Evolutionary conservation across 2,113 vertebrate species (phyloP).

Genomic region (Gila orcuttii): DNA sequence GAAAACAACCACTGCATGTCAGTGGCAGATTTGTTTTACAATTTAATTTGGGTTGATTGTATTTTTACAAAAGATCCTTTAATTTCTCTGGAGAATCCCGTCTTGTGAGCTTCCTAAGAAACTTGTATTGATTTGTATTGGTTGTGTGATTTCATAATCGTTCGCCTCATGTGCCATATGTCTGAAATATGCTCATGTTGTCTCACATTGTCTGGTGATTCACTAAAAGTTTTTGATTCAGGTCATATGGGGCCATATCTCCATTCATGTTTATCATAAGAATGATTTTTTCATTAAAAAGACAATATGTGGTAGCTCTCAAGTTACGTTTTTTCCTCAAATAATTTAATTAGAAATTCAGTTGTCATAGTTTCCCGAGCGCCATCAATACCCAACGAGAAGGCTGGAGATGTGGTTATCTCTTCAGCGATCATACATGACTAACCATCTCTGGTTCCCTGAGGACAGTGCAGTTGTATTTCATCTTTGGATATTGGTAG

Average conservation of each 20-base stretch:
- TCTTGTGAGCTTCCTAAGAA: too few species aligned
- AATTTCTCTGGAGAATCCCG: neutral
- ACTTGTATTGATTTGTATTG: neutral
- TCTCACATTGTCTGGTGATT: neutral
- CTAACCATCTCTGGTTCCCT: constrained; percentile 28
- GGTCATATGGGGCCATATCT: neutral
- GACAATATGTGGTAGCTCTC: neutral
- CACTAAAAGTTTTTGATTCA: neutral
- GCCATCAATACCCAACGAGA: neutral
- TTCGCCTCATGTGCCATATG: neutral
- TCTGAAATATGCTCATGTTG: neutral
- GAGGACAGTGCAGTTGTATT: constrained; percentile 4
- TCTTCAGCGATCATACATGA: constrained; percentile 8
- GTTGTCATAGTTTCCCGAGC: constrained; percentile 34
- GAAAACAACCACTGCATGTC: neutral
- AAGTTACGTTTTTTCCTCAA: neutral
- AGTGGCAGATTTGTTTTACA: neutral
- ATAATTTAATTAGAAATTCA: constrained; percentile 37
- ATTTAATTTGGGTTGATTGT: neutral
- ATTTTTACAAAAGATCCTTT: neutral
- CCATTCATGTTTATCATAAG: neutral
- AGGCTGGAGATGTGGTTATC: constrained; percentile 26
- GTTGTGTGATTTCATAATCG: neutral
- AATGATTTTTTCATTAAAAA: constrained; percentile 7
- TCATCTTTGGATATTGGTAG: constrained; percentile 15